phyloP scores from a whole-genome alignment of 92 coral and sea anemone genomes.

The Epizoanthus stellaris region DNA sequence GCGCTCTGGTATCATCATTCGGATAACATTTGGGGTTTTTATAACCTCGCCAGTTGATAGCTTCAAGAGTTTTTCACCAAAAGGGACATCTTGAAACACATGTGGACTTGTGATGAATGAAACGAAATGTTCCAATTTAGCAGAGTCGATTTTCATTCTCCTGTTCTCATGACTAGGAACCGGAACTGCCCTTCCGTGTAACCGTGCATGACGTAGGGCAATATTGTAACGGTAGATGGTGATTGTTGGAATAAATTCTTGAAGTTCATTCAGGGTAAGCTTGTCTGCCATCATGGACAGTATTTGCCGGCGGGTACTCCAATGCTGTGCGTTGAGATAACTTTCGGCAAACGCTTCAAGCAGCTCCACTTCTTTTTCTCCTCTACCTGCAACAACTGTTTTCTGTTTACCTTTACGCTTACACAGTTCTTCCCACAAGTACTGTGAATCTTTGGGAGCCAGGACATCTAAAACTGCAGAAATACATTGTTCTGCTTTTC shows the following conservation, averaged over 20 bases:
- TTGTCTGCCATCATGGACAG: no score
- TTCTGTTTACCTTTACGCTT: no score
- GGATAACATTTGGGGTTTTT: constrained; percentile 48
- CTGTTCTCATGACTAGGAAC: background rate
- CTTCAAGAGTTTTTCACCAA: constrained; percentile 40
- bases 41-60: constrained; percentile 45
- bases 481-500: constrained; percentile 51
- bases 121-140: constrained; percentile 60
- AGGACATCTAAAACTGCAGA: constrained; percentile 52
- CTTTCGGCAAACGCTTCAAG: constrained; percentile 52
- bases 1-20: constrained; percentile 53
- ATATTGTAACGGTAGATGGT: no score
- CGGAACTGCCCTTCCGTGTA: constrained; percentile 61
- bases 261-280: no score
- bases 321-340: constrained; percentile 49
- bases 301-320: constrained; percentile 58
- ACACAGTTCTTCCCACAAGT: no score
- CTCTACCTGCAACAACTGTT: no score
- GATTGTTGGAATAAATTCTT: no score
- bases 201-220: background rate
- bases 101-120: constrained; percentile 60
- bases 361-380: no score
- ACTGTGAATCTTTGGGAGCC: constrained; percentile 37
- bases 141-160: constrained; percentile 46
- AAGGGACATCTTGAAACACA: constrained; percentile 54